phyloP scores from a whole-genome alignment of 2,113 vertebrate species.

The Todiramphus chloris region DNA sequence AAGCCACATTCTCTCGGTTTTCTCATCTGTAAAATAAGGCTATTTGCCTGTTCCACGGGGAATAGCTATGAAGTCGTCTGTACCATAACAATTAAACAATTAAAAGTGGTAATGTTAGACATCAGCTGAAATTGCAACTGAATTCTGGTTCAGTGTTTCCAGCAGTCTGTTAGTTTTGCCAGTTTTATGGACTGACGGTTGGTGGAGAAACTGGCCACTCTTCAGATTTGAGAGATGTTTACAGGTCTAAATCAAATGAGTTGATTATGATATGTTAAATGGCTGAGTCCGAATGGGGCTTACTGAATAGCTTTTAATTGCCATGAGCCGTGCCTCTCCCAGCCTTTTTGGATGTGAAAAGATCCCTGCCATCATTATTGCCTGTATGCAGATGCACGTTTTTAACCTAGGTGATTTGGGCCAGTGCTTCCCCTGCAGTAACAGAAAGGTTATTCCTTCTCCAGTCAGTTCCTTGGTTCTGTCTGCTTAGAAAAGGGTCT shows the following conservation, averaged over 20 bases:
- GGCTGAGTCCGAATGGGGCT: neutral
- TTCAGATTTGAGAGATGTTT: neutral
- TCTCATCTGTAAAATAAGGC: neutral
- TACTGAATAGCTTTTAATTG: neutral
- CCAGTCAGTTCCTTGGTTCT: neutral
- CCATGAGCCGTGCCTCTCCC: neutral
- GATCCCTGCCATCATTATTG: neutral
- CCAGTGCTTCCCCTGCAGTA: neutral
- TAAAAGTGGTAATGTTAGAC: neutral
- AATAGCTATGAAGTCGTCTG: neutral
- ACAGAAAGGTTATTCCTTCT: neutral
- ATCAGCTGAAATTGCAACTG: neutral
- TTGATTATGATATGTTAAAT: neutral
- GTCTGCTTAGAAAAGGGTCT: neutral
- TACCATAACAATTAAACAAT: neutral
- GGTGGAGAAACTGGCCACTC: neutral
- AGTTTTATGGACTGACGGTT: neutral
- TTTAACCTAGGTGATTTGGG: neutral
- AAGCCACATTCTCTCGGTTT: neutral
- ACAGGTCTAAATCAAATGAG: neutral
- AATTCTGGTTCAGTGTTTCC: neutral
- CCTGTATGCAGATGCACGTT: neutral
- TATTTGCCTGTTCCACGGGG: neutral
- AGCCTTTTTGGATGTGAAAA: neutral
- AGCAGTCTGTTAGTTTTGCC: neutral